Evolutionary conservation across 2,113 vertebrate genomes (phyloP).

Genomic region (Strix uralensis): DNA sequence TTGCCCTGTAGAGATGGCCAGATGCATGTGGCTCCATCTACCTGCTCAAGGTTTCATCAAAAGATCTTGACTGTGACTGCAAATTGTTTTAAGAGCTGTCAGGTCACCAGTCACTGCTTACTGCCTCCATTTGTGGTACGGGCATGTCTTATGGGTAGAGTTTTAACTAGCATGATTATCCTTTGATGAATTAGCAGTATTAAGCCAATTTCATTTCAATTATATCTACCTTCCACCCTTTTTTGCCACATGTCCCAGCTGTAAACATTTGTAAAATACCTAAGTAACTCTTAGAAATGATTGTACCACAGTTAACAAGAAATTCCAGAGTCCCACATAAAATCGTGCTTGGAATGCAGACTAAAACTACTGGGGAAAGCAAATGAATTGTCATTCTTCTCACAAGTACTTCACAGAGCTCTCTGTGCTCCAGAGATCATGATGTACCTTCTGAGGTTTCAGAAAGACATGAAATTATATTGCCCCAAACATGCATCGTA

Average conservation of each 20-base stretch:
- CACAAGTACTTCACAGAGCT: not conserved
- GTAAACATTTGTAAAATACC: not conserved
- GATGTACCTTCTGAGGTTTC: not conserved
- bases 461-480: not conserved
- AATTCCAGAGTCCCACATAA: not conserved
- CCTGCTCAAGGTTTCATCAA: not conserved
- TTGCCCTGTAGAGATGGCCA: fast-evolving
- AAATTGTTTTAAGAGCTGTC: not conserved
- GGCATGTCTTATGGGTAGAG: not conserved
- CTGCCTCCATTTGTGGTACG: not conserved
- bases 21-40: not conserved
- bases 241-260: not conserved
- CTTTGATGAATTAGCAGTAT: not conserved
- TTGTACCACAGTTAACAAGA: not conserved
- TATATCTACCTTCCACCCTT: not conserved
- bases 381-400: not conserved
- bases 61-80: not conserved
- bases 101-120: not conserved
- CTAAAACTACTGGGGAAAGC: not conserved
- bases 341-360: not conserved
- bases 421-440: not conserved
- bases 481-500: not conserved
- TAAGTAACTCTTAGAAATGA: not conserved
- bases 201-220: not conserved
- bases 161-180: not conserved